Evolutionary conservation across 2,888 invertebrate genomes (phyloP).

Genomic region (Steromphala cineraria): DNA sequence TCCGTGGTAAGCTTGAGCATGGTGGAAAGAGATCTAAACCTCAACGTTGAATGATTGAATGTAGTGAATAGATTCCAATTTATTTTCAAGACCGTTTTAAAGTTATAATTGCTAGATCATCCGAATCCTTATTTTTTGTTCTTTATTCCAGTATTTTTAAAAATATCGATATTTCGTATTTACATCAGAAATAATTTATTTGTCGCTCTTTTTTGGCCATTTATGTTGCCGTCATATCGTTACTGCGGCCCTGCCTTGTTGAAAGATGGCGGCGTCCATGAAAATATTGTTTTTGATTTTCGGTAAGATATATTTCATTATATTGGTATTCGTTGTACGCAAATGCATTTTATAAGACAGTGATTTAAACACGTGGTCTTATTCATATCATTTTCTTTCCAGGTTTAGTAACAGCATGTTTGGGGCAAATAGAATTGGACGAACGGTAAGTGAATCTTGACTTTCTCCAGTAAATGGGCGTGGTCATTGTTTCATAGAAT

Average conservation of each 20-base stretch:
- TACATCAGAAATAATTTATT: too few relatives aligned
- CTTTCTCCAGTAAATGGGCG: not conserved
- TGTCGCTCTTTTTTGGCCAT: not conserved
- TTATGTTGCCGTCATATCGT: not conserved
- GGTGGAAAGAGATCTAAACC: too few relatives aligned
- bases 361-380: not conserved
- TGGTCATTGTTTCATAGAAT: not conserved
- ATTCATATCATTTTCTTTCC: constrained; percentile 26
- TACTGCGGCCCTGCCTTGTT: constrained; percentile 37
- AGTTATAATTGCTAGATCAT: too few relatives aligned
- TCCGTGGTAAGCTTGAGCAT: not conserved
- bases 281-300: constrained; percentile 18
- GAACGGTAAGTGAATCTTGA: constrained; percentile 75
- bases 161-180: too few relatives aligned
- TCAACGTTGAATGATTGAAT: too few relatives aligned
- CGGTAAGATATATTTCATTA: constrained; percentile 10
- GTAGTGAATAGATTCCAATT: too few relatives aligned
- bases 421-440: constrained; percentile 86
- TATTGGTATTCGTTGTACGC: not conserved
- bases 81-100: too few relatives aligned
- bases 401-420: constrained; percentile 36
- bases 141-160: too few relatives aligned
- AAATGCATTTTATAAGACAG: too few relatives aligned
- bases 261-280: constrained; percentile 60
- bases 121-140: too few relatives aligned